phyloP scores from a whole-genome alignment of 2,797 vertebrate genomes.

The Micromesistius poutassou region DNA sequence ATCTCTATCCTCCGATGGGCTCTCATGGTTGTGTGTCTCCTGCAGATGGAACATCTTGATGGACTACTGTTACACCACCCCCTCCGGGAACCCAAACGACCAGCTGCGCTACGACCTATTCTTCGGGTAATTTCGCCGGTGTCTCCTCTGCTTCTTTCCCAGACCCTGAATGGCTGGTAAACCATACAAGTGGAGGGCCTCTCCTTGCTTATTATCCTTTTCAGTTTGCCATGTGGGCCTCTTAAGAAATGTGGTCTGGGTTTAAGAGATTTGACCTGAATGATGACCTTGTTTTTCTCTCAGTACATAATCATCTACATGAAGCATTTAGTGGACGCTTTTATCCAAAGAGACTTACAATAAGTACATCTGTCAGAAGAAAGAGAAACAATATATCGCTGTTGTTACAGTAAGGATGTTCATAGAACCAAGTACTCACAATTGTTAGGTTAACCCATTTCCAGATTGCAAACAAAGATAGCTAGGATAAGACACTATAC shows the following conservation, averaged over 20 bases:
- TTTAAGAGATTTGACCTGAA: neutral
- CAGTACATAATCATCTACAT: too few species aligned
- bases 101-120: conserved; percentile 96
- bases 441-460: too few species aligned
- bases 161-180: conserved; percentile 65
- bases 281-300: neutral
- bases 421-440: too few species aligned
- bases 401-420: too few species aligned
- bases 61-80: conserved; percentile 99
- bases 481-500: too few species aligned
- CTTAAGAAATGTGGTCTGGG: neutral
- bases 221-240: conserved; percentile 43
- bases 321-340: too few species aligned
- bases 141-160: conserved; percentile 19
- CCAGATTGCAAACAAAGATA: too few species aligned
- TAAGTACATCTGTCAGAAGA: too few species aligned
- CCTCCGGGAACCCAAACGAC: conserved; percentile 96
- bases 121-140: conserved; percentile 83
- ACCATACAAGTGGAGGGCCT: conserved; percentile 50
- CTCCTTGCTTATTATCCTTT: conserved; percentile 66
- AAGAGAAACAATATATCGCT: too few species aligned
- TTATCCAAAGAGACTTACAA: too few species aligned
- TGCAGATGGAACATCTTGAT: conserved; percentile 97
- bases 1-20: conserved; percentile 52
- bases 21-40: conserved; percentile 36